phyloP scores from a whole-genome alignment of 2,113 vertebrate species.

The Chloropsis cyanopogon region DNA sequence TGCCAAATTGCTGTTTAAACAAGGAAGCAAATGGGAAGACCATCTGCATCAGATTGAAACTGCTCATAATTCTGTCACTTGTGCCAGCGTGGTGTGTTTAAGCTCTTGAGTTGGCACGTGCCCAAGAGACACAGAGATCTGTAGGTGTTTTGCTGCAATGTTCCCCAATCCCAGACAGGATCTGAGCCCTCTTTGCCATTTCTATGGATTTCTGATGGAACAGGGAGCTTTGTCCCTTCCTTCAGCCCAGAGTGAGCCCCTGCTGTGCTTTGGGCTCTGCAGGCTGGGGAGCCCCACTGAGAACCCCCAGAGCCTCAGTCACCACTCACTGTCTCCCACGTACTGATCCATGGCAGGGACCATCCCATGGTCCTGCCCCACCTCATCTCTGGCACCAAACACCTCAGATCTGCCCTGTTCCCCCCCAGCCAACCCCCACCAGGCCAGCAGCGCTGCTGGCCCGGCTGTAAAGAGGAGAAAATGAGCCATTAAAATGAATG shows the following conservation, averaged over 20 bases:
- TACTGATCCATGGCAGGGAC: not conserved
- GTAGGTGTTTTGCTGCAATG: not conserved
- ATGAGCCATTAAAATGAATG: not conserved
- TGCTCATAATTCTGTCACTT: constrained; percentile 35
- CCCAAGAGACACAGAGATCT: not conserved
- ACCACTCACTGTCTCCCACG: rapidly evolving
- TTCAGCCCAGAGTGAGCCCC: not conserved
- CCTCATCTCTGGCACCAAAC: not conserved
- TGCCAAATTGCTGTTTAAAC: constrained; percentile 59
- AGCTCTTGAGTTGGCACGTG: not conserved
- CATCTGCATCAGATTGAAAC: constrained; percentile 59
- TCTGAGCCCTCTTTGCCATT: not conserved
- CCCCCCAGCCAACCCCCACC: not conserved
- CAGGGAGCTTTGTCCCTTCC: not conserved
- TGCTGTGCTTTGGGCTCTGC: not conserved
- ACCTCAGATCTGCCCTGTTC: rapidly evolving
- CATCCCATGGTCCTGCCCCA: not conserved
- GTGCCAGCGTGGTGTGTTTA: not conserved
- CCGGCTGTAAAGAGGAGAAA: not conserved
- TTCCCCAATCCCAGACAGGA: not conserved
- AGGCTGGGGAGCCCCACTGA: not conserved
- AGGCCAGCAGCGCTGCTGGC: not conserved
- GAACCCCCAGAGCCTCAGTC: not conserved
- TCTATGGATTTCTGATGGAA: not conserved
- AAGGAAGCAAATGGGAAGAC: constrained; percentile 60